Conservation (phyloP, 2,797 vertebrate genomes). For the Parauchenoglanis punctatus region DNA sequence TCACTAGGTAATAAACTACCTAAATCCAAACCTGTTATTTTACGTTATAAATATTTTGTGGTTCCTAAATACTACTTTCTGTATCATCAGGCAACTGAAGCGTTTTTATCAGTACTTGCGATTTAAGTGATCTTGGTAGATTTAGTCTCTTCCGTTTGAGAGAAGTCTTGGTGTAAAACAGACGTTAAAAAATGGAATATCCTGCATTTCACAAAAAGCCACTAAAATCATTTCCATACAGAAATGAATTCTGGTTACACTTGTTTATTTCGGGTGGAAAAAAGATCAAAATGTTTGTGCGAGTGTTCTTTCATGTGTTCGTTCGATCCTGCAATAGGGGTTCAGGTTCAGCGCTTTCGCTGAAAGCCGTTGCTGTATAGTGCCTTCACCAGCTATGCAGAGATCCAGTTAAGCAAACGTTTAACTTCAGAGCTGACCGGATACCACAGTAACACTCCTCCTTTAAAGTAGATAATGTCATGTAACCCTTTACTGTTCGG, state of each 20-base stretch:
- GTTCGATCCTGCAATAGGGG: background rate
- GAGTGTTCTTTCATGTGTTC: background rate
- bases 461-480: background rate
- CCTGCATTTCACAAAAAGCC: background rate
- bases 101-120: background rate
- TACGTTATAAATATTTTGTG: background rate
- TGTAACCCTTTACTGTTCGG: background rate
- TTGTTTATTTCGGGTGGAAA: background rate
- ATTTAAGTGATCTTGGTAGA: background rate
- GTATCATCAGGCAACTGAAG: background rate
- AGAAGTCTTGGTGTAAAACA: background rate
- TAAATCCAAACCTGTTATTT: background rate
- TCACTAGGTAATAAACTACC: conserved; percentile 4
- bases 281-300: background rate
- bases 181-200: background rate
- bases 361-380: background rate
- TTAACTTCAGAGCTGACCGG: background rate
- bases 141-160: background rate
- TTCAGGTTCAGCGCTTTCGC: background rate
- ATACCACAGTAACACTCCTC: background rate
- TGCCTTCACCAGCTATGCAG: conserved; percentile 17
- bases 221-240: background rate
- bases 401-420: background rate
- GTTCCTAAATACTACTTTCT: background rate
- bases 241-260: background rate